Base-by-base conservation (phyloP, 1,140 invertebrate species). In the Capitella teleta region DNA sequence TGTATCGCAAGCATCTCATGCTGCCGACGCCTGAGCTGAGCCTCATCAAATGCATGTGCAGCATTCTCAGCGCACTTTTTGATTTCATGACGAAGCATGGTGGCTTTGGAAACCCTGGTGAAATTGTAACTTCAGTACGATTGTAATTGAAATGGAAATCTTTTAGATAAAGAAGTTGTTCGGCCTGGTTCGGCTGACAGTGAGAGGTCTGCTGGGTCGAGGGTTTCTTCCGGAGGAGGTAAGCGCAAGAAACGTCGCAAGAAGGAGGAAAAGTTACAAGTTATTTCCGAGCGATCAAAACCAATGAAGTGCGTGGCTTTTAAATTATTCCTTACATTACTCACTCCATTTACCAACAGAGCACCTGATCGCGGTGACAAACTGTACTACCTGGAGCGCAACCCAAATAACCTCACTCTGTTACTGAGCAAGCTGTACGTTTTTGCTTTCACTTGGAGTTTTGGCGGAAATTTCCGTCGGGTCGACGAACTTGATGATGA, bases 351-450 rank as follows among this genome's bases (percentile, higher is more conserved):
- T n/a, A n/a, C n/a, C n/a, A n/a, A n/a, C n/a, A n/a, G n/a, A n/a
- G n/a, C n/a, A n/a, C n/a, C n/a, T n/a, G n/a, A n/a, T 32, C 8
- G n/a, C 8, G 30, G n/a, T 44, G 42, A 44, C 19, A 60, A 61
- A 37, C 59, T 59, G 42, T 66, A 60, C 25, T 73, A 60, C 47
- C 53, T 71, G n/a, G 61, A 67, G 53, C 64, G 60, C 49, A 65
- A 68, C 51, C 70, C 70, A 2, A 49, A 37, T 12, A 62, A 69
- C 45, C 56, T 75, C 1, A 28, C 57, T 1, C 76, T 74, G 19
- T 77, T 83, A 49, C 62, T 86, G 5, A 67, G 67, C 0, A 72
- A 72, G 49, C 53, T 72, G 45, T 72, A 59, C 54, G 67, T 67
- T n/a, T 72, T 72, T 54, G 61, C 67, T 16, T 72, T 60, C 52